Conservation (phyloP, 1,140 invertebrate genomes). For the Cotesia vestalis region DNA sequence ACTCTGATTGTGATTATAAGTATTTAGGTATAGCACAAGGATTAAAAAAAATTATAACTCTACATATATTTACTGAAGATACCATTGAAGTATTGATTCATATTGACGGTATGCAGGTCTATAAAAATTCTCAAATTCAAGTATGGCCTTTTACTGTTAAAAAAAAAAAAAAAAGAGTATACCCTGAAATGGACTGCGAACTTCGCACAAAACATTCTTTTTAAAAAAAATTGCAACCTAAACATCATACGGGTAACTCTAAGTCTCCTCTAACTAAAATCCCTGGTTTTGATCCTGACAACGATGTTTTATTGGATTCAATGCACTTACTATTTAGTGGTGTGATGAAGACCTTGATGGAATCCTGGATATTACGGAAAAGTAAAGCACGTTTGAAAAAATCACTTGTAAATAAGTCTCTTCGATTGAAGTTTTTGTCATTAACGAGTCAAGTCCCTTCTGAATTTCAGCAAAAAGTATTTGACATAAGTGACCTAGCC, state of each 20-base stretch:
- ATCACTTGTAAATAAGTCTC: slow-evolving; percentile 8
- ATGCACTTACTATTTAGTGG: slow-evolving; percentile 41
- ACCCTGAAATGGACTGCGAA: background rate
- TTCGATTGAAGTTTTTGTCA: slow-evolving; percentile 20
- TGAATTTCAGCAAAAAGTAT: slow-evolving; percentile 36
- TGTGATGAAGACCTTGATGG: slow-evolving; percentile 39
- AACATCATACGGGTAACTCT: slow-evolving; percentile 33
- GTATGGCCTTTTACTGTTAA: slow-evolving; percentile 36
- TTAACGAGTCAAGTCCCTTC: slow-evolving; percentile 24
- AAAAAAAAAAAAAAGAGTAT: slow-evolving; percentile 30
- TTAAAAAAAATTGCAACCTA: slow-evolving; percentile 31
- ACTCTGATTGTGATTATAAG: slow-evolving; percentile 23
- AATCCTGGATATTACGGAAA: slow-evolving; percentile 32
- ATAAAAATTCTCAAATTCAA: slow-evolving; percentile 32
- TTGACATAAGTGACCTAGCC: slow-evolving; percentile 22
- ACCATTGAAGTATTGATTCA: slow-evolving; percentile 30
- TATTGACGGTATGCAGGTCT: slow-evolving; percentile 39
- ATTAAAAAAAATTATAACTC: slow-evolving; percentile 28
- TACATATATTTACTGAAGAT: slow-evolving; percentile 31
- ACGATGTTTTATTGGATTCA: slow-evolving; percentile 35
- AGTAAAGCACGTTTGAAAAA: slow-evolving; percentile 29
- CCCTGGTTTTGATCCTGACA: slow-evolving; percentile 34
- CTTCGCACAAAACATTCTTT: slow-evolving; percentile 39
- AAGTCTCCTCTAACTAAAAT: slow-evolving; percentile 32
- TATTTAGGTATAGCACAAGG: slow-evolving; percentile 35